These are phyloP conservation scores for Brachypodius melanocephalos DNA, from an alignment of 2,113 vertebrate genomes.

Conservation along the genomic window DNA sequence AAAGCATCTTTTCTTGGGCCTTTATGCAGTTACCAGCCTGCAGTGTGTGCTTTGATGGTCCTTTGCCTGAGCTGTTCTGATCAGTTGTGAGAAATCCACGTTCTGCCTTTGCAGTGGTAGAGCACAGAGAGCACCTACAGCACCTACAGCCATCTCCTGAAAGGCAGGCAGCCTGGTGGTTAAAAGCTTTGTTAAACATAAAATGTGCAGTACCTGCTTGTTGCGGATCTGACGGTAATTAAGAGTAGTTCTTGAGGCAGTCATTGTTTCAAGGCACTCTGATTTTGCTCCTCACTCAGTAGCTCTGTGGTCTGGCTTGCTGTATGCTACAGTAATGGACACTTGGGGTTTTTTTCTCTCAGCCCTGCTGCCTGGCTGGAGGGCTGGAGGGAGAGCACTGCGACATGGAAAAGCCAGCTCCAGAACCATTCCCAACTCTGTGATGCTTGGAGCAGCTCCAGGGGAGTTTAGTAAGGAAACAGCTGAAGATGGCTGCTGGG, in stretches of 20 bases:
- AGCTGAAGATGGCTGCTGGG: neutral
- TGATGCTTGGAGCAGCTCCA: neutral
- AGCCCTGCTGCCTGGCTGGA: neutral
- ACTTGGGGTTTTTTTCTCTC: neutral
- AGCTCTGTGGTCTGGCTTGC: neutral
- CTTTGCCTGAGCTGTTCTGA: neutral
- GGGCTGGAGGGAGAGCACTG: neutral
- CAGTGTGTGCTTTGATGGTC: neutral
- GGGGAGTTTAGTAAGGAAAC: neutral
- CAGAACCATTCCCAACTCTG: neutral
- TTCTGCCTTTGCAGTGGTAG: neutral
- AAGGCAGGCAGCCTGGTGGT: neutral
- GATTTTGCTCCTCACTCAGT: neutral
- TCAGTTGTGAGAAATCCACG: neutral
- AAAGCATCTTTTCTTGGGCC: neutral
- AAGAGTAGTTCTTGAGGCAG: neutral
- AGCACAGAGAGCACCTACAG: neutral
- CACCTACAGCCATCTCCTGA: neutral
- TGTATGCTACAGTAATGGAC: neutral
- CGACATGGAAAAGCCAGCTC: neutral
- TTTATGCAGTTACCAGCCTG: neutral
- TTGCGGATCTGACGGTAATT: neutral
- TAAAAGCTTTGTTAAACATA: neutral
- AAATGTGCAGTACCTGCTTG: neutral
- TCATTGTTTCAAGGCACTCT: neutral